Evolutionary conservation across 2,888 invertebrate species (phyloP).

Genomic region (Apodemia zela): DNA sequence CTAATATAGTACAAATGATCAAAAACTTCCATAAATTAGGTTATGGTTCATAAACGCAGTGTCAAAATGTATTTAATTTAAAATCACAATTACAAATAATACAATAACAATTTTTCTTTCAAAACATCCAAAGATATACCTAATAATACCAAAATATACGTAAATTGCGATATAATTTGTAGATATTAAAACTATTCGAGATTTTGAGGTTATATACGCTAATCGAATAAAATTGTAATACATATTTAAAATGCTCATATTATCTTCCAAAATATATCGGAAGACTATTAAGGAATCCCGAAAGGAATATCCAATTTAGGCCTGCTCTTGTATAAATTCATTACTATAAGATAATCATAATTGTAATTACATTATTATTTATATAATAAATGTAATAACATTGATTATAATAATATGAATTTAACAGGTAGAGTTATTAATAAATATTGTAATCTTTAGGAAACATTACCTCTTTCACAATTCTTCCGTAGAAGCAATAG

Average conservation of each 20-base stretch:
- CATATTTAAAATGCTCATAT: slow-evolving; percentile 12
- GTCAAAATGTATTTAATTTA: slow-evolving; percentile 57
- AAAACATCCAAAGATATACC: slow-evolving; percentile 14
- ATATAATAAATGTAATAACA: too few relatives aligned
- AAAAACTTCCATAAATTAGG: slow-evolving; percentile 48
- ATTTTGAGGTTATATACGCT: slow-evolving; percentile 31
- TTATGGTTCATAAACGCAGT: slow-evolving; percentile 65
- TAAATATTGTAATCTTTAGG: slow-evolving; percentile 26
- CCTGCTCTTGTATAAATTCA: slow-evolving; percentile 9
- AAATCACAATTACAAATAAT: slow-evolving; percentile 22
- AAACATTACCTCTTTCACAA: slow-evolving; percentile 56
- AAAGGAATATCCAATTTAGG: slow-evolving; percentile 21
- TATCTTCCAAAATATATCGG: slow-evolving; percentile 27
- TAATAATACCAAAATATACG: slow-evolving; percentile 17
- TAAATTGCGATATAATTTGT: slow-evolving; percentile 21
- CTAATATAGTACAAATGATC: slow-evolving; percentile 53
- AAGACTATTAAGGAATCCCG: slow-evolving; percentile 31
- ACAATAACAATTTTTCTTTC: slow-evolving; percentile 24
- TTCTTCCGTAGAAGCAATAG: slow-evolving; percentile 76
- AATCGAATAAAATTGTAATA: background rate
- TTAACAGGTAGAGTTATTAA: slow-evolving; percentile 19
- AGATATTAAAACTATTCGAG: slow-evolving; percentile 46
- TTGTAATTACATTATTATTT: background rate
- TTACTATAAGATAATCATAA: background rate
- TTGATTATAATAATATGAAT: background rate